Evolutionary conservation across 2,113 vertebrate species (phyloP).

Genomic region (Strix uralensis): DNA sequence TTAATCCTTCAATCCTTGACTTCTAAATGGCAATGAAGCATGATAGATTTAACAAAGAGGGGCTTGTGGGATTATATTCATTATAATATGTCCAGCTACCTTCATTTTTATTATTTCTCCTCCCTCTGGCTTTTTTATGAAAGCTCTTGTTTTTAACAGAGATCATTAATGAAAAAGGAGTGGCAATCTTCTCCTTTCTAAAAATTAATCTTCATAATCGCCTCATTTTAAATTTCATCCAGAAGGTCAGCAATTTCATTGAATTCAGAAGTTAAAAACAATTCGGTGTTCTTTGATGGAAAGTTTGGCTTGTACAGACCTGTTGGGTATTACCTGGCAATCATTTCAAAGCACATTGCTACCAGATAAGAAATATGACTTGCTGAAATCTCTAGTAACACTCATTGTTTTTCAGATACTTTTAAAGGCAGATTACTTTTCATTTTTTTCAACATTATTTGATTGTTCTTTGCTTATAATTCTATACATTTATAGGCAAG

Average conservation of each 20-base stretch:
- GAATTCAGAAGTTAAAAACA: background rate
- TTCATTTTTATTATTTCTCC: background rate
- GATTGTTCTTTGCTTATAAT: background rate
- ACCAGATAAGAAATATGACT: background rate
- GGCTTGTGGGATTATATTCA: background rate
- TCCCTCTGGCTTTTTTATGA: background rate
- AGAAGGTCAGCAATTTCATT: background rate
- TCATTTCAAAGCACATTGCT: background rate
- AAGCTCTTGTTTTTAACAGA: background rate
- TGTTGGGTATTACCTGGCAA: background rate
- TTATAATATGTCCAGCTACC: background rate
- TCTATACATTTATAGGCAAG: background rate
- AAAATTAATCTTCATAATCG: background rate
- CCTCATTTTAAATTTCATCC: constrained; percentile 8
- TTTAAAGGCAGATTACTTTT: background rate
- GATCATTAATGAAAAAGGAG: constrained; percentile 12
- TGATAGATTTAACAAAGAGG: background rate
- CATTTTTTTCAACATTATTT: background rate
- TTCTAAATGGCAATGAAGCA: background rate
- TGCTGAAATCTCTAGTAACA: background rate
- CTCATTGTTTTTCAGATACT: background rate
- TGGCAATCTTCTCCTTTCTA: background rate
- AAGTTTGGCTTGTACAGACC: background rate
- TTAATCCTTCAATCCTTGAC: background rate
- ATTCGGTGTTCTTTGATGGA: background rate